Evolutionary conservation across 2,797 vertebrate species (phyloP), one percentile per base, ranked within the genome.

Genomic region (Cossypha heuglini): DNA sequence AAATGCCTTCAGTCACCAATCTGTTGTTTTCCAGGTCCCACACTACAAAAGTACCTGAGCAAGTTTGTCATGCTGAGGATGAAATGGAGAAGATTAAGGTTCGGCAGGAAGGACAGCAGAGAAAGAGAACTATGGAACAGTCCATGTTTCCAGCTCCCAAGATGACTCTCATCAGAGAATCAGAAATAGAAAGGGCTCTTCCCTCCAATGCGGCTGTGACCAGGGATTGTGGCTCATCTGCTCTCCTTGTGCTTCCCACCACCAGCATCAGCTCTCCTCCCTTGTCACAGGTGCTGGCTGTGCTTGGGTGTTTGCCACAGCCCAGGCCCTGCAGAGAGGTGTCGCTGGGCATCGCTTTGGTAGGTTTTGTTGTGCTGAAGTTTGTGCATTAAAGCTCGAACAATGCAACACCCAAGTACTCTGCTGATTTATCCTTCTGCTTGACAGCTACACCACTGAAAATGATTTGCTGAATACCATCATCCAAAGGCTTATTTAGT

Each of bases 311-410:
- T 19, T 79, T 21, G 24, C 63, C 10, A 14, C 48, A 66, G 45
- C 35, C 21, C 43, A 46, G 31, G 49, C 24, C 29, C 16, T 3
- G 9, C 71, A 89, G 45, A 25, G 19, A n/a, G n/a, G 15, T 46
- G 62, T 38, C 0, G 0, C 26, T 62, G 24, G n/a, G 42, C 58
- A 22, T 4, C 19, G n/a, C 10, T 26, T 22, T 42, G 45, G 1
- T 6, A 7, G 15, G 4, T 66, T 82, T 28, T 54, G 24, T 48
- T 42, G n/a, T 38, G 55, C 71, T 68, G 10, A 72, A 49, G 26
- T 26, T 46, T 0, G 0, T 6, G 11, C 26, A 26, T 8, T 55
- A 59, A 73, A 83, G 48, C 48, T 24, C 67, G 51, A 86, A 67
- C 31, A 19, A 21, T 37, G 67, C 37, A 57, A 31, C 24, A 78